These are phyloP conservation scores for Arrhamphus sclerolepis DNA, from an alignment of 2,797 vertebrate genomes.

Conservation along the genomic window DNA sequence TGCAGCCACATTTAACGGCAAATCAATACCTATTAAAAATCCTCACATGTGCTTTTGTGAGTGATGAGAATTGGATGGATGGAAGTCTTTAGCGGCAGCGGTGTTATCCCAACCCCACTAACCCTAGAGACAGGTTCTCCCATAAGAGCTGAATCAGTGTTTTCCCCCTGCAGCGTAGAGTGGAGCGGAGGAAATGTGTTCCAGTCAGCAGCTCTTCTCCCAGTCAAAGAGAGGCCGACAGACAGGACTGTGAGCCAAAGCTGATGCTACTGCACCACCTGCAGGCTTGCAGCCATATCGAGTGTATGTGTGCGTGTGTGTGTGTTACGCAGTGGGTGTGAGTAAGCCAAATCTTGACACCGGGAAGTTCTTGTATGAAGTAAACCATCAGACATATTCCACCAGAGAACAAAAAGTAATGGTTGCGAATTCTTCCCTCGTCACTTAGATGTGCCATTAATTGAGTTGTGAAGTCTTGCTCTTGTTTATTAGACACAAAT, in stretches of 20 bases:
- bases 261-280: slow-evolving; percentile 85
- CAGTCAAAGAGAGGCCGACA: slow-evolving; percentile 62
- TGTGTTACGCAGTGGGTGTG: slow-evolving; percentile 17
- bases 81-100: slow-evolving; percentile 28
- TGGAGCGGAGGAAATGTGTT: slow-evolving; percentile 66
- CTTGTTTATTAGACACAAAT: not conserved
- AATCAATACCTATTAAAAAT: slow-evolving; percentile 50
- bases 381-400: not conserved
- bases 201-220: slow-evolving; percentile 75
- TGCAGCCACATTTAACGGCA: slow-evolving; percentile 29
- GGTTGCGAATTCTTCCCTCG: too few species aligned
- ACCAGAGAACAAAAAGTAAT: not conserved
- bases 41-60: slow-evolving; percentile 17
- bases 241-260: slow-evolving; percentile 64
- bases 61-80: slow-evolving; percentile 44
- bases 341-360: slow-evolving; percentile 25
- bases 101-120: slow-evolving; percentile 54
- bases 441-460: too few species aligned
- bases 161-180: slow-evolving; percentile 67
- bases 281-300: slow-evolving; percentile 71
- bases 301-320: slow-evolving; percentile 1
- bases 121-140: slow-evolving; percentile 66
- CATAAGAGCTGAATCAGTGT: slow-evolving; percentile 80
- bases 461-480: not conserved
- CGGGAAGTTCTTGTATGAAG: slow-evolving; percentile 16